Evolutionary conservation across 2,888 invertebrate genomes (phyloP).

Genomic region (Zootermopsis nevadensis): DNA sequence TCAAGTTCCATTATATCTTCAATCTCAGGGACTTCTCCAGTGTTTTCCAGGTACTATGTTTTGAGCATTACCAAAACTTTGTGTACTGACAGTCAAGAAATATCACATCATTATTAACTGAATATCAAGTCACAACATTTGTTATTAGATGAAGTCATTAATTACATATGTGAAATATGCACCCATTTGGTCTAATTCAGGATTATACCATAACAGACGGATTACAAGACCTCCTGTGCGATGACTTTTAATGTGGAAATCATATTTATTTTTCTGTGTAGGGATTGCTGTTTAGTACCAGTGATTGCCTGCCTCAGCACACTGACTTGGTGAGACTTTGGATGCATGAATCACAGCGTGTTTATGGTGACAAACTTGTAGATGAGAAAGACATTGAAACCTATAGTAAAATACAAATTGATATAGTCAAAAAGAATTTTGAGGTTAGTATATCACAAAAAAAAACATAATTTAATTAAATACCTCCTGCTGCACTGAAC

Average conservation of each 20-base stretch:
- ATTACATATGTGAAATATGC: too few relatives aligned
- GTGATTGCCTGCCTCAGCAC: conserved; percentile 84
- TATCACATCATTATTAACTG: too few relatives aligned
- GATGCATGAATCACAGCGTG: conserved; percentile 93
- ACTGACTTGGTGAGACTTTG: conserved; percentile 89
- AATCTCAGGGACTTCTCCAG: conserved; percentile 95
- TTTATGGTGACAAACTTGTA: conserved; percentile 92
- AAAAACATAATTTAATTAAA: too few relatives aligned
- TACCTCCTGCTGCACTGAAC: too few relatives aligned
- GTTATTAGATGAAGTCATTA: too few relatives aligned
- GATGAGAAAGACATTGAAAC: conserved; percentile 94
- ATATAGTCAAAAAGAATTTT: conserved; percentile 92
- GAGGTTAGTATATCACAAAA: conserved; percentile 67
- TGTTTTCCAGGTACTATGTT: conserved; percentile 83
- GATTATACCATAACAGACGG: too few relatives aligned
- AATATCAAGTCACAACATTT: too few relatives aligned
- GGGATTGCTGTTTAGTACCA: conserved; percentile 91
- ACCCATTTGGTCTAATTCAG: too few relatives aligned
- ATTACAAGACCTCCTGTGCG: too few relatives aligned
- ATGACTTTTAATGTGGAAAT: too few relatives aligned
- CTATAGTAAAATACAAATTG: conserved; percentile 88
- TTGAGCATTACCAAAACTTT: too few relatives aligned
- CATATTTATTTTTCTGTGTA: conserved; percentile 61
- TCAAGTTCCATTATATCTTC: conserved; percentile 97
- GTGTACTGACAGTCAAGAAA: too few relatives aligned